Evolutionary conservation across 2,797 vertebrate genomes (phyloP).

Genomic region (Pachyuromys duprasi): DNA sequence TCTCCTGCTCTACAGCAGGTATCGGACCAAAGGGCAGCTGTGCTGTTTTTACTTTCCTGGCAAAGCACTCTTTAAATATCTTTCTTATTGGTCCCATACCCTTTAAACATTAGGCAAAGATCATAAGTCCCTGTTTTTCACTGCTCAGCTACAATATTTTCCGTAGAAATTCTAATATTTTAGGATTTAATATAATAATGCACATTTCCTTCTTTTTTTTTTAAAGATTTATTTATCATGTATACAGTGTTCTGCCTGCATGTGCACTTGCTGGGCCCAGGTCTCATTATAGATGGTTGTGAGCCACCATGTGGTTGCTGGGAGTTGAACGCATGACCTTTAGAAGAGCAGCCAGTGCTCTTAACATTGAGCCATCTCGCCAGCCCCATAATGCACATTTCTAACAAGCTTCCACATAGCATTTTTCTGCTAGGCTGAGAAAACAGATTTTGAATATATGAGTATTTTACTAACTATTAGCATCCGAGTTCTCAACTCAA

Average conservation of each 20-base stretch:
- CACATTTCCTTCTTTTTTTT: too few species aligned
- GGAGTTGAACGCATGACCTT: too few species aligned
- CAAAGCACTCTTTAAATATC: not conserved
- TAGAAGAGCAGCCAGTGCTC: too few species aligned
- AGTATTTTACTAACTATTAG: not conserved
- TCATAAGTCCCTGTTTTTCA: not conserved
- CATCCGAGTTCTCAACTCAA: not conserved
- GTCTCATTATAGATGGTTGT: too few species aligned
- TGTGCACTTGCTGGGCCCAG: too few species aligned
- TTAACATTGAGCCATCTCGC: too few species aligned
- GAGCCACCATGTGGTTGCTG: too few species aligned
- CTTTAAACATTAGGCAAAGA: not conserved
- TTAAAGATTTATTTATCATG: too few species aligned
- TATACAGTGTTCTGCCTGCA: too few species aligned
- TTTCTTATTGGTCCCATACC: not conserved
- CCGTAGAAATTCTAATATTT: not conserved
- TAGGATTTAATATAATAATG: not conserved
- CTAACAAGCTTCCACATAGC: not conserved
- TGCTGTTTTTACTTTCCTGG: not conserved
- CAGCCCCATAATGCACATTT: not conserved
- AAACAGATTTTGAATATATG: not conserved
- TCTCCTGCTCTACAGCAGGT: not conserved
- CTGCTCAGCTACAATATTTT: not conserved
- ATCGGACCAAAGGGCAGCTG: not conserved
- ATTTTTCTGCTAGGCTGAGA: not conserved